Conservation (phyloP, 1,140 invertebrate genomes). For the Brachionus angularis region DNA sequence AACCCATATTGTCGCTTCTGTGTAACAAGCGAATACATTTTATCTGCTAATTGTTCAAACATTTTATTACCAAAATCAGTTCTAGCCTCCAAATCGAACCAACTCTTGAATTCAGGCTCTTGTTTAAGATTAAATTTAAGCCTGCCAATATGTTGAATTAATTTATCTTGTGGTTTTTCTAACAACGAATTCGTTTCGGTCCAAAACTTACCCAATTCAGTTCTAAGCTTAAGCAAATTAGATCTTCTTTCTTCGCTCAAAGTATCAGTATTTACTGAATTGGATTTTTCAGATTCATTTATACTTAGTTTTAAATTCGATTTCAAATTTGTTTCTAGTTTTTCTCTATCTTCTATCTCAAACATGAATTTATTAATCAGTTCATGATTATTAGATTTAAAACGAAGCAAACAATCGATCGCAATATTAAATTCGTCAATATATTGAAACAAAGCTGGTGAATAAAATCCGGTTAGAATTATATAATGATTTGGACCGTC, state of each 20-base stretch:
- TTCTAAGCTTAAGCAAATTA: conserved; percentile 47
- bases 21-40: conserved; percentile 8
- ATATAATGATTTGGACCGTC: conserved; percentile 57
- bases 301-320: conserved; percentile 21
- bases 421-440: conserved; percentile 52
- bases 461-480: conserved; percentile 53
- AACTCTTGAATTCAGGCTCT: conserved; percentile 35
- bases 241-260: conserved; percentile 43
- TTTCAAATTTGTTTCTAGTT: conserved; percentile 23
- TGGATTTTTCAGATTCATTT: neutral
- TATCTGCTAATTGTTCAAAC: conserved; percentile 17
- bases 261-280: neutral
- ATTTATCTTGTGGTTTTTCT: conserved; percentile 49
- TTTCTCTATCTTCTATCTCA: conserved; percentile 42
- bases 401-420: conserved; percentile 48
- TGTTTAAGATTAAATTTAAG: conserved; percentile 52
- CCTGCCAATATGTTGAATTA: conserved; percentile 52
- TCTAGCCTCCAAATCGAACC: conserved; percentile 40
- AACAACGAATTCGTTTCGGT: conserved; percentile 50
- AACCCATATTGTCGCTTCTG: conserved; percentile 35
- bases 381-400: conserved; percentile 44
- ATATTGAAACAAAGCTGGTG: conserved; percentile 50
- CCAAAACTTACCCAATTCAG: conserved; percentile 54
- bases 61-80: conserved; percentile 2
- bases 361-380: conserved; percentile 49